Base-by-base conservation (phyloP, 1,140 invertebrate genomes). In the Rhagoletis pomonella region DNA sequence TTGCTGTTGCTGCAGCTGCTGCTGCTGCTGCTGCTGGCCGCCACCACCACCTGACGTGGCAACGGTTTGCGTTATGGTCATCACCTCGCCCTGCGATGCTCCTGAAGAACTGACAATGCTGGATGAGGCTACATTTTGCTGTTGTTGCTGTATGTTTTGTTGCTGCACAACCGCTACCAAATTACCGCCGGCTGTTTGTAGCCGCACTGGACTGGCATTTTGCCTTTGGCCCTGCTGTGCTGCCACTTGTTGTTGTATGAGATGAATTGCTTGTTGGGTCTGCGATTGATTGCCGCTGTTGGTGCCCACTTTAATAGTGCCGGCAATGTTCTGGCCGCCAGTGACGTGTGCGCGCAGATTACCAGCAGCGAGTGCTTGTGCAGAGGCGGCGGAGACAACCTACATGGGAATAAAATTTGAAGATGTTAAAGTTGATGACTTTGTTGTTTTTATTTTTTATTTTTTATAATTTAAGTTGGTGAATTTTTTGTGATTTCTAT, bases 331-430 rank as follows among this genome's bases (percentile, higher is more conserved):
- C 44, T 93, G 92, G 0, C 91, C 89, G 87, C 88, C 89, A 77
- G 93, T 77, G 0, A 92, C 90, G 88, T 92, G 91, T 1, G 94
- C 94, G 42, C 94, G 93, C 67, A 94, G 88, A 85, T 90, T 92
- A 6, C 93, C 91, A 17, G 94, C 92, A 7, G 92, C 92, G 65
- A 94, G 87, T 17, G 93, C 93, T 89, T 94, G 94, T 0, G 91
- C 92, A 4, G 94, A 94, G 4, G 94, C 91, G 17, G 94, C 94
- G 4, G 94, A 93, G 67, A 94, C 94, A 85, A 94, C 94, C 94
- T 94, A 62, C 10, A 81, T 10, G 64, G 9, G 2, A 6, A 60
- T 6, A 69, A 86, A 44, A 85, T 55, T 64, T n/a, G 44, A 44
- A 50, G 17, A n/a, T 2, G 10, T 50, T 3, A 81, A 77, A 47